Conservation (phyloP, 2,888 invertebrate genomes). For the Chrysodeixis includens region DNA sequence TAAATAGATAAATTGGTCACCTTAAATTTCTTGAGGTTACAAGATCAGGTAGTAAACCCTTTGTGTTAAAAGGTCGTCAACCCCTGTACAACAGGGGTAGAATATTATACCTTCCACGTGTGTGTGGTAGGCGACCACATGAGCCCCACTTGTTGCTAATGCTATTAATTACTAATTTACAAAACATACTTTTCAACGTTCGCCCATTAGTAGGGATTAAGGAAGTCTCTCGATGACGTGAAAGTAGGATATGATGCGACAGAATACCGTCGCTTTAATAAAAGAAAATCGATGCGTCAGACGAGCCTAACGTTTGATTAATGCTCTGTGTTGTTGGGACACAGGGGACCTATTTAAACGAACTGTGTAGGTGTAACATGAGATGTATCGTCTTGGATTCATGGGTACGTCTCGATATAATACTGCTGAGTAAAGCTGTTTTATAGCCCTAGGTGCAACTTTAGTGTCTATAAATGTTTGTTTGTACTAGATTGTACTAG, state of each 20-base stretch:
- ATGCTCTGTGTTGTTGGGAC: slow-evolving; percentile 46
- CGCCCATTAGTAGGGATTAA: slow-evolving; percentile 83
- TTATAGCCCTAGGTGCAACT: background rate
- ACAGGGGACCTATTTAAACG: slow-evolving; percentile 48
- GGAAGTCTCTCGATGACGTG: slow-evolving; percentile 78
- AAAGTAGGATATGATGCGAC: slow-evolving; percentile 80
- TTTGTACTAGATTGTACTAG: background rate
- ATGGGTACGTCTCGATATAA: background rate
- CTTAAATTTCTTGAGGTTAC: slow-evolving; percentile 35
- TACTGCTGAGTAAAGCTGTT: background rate
- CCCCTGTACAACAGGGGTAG: slow-evolving; percentile 69
- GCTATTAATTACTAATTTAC: slow-evolving; percentile 78
- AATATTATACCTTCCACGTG: slow-evolving; percentile 65
- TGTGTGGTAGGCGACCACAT: slow-evolving; percentile 58
- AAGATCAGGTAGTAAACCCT: slow-evolving; percentile 67
- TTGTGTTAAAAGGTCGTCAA: slow-evolving; percentile 73
- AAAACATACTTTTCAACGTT: slow-evolving; percentile 79
- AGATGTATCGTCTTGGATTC: slow-evolving; percentile 21
- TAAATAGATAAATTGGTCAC: slow-evolving; percentile 23
- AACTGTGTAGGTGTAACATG: slow-evolving; percentile 46
- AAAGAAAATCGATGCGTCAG: slow-evolving; percentile 56
- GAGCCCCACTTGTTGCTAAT: slow-evolving; percentile 77
- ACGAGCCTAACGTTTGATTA: slow-evolving; percentile 49
- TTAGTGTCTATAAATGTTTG: background rate
- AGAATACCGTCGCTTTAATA: slow-evolving; percentile 58